Evolutionary conservation across 1,140 invertebrate species (phyloP), one percentile per base, ranked within the genome.

Genomic region (Drosophila virilis): DNA sequence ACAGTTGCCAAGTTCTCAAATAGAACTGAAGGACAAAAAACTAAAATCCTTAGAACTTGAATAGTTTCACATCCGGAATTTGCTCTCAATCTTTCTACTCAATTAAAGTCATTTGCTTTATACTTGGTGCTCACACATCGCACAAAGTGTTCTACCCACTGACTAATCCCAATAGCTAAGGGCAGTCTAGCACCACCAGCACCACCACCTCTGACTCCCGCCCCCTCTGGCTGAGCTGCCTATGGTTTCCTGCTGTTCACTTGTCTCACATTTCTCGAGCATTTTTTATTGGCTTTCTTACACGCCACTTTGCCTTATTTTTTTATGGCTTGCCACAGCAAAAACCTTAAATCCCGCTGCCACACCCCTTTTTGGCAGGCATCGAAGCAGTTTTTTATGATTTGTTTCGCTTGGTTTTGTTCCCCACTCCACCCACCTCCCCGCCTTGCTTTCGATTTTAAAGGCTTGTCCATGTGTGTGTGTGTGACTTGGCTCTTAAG

Each of bases 321-420:
- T 81, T 83, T 83, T 83, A 82, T 82, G 75, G 71, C 80, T 70
- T 71, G 75, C 73, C 66, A 66, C 54, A 71, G 77, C 59, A 70
- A 70, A 61, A 70, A 70, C 68, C 68, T 70, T 64, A 70, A 70
- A 46, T 70, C 68, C 51, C 22, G 37, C 28, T 22, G 13, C 32
- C 28, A 2, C 13, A n/a, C 12, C 8, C 33, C 33, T 37, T 42
- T 2, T 10, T 46, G 35, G 59, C 37, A 35, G 13, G 28, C 32
- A 10, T 58, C 32, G 22, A 32, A 42, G 17, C 38, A 42, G 12
- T 52, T 62, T 78, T 28, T 84, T 85, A 85, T 85, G 81, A 85
- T 85, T 85, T 85, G 81, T 85, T 85, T 85, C 81, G 65, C 67
- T 85, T 81, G 77, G 81, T 68, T 77, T 85, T 81, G 65, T 66